These are phyloP conservation scores for Atopsyche davidsoni DNA, from an alignment of 1,140 invertebrate genomes.

Conservation along the genomic window DNA sequence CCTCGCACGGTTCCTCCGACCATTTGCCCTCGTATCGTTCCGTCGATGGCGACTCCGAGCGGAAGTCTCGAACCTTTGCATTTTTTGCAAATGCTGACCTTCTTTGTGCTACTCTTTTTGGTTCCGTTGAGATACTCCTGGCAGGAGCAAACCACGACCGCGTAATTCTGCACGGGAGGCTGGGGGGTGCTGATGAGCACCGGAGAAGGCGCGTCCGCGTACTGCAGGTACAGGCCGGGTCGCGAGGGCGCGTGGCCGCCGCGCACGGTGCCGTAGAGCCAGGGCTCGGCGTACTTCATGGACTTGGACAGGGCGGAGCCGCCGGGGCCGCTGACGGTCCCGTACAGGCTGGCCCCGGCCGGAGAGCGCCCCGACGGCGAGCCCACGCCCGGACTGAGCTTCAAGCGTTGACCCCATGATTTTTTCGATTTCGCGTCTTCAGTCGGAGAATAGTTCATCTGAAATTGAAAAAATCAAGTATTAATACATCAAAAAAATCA, in stretches of 20 bases:
- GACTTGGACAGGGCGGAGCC: conserved; percentile 63
- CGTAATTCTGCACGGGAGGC: conserved; percentile 50
- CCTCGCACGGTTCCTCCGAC: conserved; percentile 53
- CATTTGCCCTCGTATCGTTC: conserved; percentile 46
- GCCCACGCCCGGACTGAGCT: conserved; percentile 33
- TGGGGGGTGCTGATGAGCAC: conserved; percentile 47
- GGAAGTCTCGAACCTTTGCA: conserved; percentile 68
- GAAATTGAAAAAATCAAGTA: conserved; percentile 29
- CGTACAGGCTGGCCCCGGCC: conserved; percentile 34
- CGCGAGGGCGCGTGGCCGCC: conserved; percentile 46
- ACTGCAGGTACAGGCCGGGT: conserved; percentile 46
- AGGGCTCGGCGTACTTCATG: conserved; percentile 77
- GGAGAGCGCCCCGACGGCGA: not conserved
- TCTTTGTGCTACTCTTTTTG: conserved; percentile 59
- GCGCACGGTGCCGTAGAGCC: conserved; percentile 71
- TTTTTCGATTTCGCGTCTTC: conserved; percentile 44
- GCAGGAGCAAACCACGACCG: conserved; percentile 70
- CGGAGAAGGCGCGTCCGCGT: conserved; percentile 51
- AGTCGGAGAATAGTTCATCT: conserved; percentile 33
- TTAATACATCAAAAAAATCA: no score
- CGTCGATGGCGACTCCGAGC: conserved; percentile 54
- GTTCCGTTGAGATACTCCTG: conserved; percentile 68
- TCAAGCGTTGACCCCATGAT: conserved; percentile 45
- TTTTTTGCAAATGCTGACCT: conserved; percentile 68
- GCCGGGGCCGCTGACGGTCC: conserved; percentile 44